A percentile compares a stretch with the other conserved stretches of the same genome.
phyloP scores from a whole-genome alignment of 2,888 invertebrate species.

The Pseudoips prasinana region DNA sequence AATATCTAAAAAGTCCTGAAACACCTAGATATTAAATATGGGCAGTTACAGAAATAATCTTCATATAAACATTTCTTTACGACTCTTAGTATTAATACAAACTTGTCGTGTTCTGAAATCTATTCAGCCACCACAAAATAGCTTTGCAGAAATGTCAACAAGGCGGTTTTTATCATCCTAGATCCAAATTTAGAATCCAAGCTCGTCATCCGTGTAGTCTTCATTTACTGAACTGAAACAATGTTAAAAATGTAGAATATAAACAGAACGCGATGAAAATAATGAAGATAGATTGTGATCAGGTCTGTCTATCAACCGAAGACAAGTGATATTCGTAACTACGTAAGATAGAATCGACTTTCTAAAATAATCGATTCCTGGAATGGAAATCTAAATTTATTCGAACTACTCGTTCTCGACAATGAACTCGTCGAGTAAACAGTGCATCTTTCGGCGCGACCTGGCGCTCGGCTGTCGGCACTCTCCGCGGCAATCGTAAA shows the following conservation, averaged over 20 bases:
- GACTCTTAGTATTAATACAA: too few species aligned
- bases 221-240: too few species aligned
- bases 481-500: conserved; percentile 66
- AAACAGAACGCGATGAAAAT: conserved; percentile 28
- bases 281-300: conserved; percentile 30
- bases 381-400: conserved; percentile 71
- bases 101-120: too few species aligned
- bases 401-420: conserved; percentile 69
- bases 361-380: conserved; percentile 48
- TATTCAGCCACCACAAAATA: too few species aligned
- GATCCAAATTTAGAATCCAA: too few species aligned
- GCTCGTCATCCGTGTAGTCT: too few species aligned
- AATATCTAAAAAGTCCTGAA: too few species aligned
- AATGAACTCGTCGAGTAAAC: conserved; percentile 78
- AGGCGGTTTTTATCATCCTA: too few species aligned
- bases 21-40: too few species aligned
- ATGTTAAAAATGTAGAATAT: conserved; percentile 24
- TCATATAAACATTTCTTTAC: too few species aligned
- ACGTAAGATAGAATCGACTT: conserved; percentile 26
- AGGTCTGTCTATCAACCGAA: conserved; percentile 21
- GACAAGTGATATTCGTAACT: conserved; percentile 28
- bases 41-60: too few species aligned
- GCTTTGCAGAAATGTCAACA: too few species aligned
- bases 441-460: conserved; percentile 67
- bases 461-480: conserved; percentile 69